Evolutionary conservation across 2,888 invertebrate species (phyloP).

Genomic region (Drosophila anomelani): DNA sequence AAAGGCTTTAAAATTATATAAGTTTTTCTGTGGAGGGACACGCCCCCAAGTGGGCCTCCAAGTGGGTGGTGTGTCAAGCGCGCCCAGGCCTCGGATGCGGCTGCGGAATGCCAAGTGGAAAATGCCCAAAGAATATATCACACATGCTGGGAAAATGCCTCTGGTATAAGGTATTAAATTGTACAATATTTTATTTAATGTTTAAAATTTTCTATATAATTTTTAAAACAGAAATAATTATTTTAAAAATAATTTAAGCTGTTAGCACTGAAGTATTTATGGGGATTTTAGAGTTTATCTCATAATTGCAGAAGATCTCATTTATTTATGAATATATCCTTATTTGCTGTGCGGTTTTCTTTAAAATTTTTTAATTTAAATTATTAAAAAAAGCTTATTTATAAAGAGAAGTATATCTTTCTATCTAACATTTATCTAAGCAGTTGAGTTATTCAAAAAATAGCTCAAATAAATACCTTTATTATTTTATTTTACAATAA

Average conservation of each 20-base stretch:
- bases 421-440: not conserved
- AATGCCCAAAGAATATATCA: constrained; percentile 6
- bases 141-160: not conserved
- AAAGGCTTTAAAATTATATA: constrained; percentile 70
- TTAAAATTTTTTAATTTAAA: not conserved
- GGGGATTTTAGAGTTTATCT: not conserved
- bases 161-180: not conserved
- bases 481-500: not conserved
- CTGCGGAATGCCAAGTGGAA: constrained; percentile 18
- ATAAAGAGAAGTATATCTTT: too few species aligned
- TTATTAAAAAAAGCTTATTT: too few species aligned
- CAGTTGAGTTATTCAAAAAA: not conserved
- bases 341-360: too few species aligned
- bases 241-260: too few species aligned
- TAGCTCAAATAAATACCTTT: not conserved
- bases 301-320: too few species aligned
- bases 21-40: constrained; percentile 32
- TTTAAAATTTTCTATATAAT: not conserved
- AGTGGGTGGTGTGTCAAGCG: constrained; percentile 17
- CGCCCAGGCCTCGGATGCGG: constrained; percentile 15
- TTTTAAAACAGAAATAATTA: not conserved
- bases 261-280: not conserved
- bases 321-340: not conserved
- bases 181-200: not conserved
- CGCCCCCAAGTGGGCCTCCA: constrained; percentile 20